Percentiles rank a stretch among this genome's conserved stretches.
Conservation (phyloP, 2,888 invertebrate genomes). For the Trichopria drosophilae region DNA sequence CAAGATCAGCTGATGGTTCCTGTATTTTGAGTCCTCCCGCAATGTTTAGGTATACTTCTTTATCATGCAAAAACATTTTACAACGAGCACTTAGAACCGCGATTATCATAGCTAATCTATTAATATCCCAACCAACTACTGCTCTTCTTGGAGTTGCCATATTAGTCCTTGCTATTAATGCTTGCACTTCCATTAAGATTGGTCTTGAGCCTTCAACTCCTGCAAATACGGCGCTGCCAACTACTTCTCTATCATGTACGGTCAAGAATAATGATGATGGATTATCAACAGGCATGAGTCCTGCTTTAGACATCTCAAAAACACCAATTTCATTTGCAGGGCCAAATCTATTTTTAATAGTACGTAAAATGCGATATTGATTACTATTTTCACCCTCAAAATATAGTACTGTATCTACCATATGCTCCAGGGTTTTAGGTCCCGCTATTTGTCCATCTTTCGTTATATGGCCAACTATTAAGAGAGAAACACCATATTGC, state of each 20-base stretch:
- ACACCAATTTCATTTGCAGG: conserved; percentile 31
- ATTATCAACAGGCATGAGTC: conserved; percentile 20
- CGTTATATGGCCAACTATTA: conserved; percentile 30
- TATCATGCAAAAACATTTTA: conserved; percentile 7
- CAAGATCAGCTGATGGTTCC: conserved; percentile 20
- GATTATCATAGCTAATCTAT: conserved; percentile 18
- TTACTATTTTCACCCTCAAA: conserved; percentile 23
- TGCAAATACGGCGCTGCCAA: conserved; percentile 19
- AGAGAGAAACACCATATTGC: conserved; percentile 10
- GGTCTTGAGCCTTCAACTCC: conserved; percentile 21
- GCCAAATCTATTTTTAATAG: conserved; percentile 33
- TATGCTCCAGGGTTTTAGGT: conserved; percentile 34
- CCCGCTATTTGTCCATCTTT: conserved; percentile 35
- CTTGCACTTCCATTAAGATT: conserved; percentile 22
- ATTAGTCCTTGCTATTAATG: conserved; percentile 12
- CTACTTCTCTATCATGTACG: conserved; percentile 7
- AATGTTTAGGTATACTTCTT: conserved; percentile 21
- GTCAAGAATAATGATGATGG: conserved; percentile 23
- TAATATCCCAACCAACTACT: conserved; percentile 20
- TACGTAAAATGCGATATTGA: conserved; percentile 24
- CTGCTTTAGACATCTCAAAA: conserved; percentile 30
- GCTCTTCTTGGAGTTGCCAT: conserved; percentile 21
- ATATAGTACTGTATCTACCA: conserved; percentile 30
- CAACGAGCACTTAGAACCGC: conserved; percentile 18
- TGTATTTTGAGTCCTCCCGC: conserved; percentile 17